Evolutionary conservation across 2,888 invertebrate genomes (phyloP).

Genomic region (Pegoplata infirma): DNA sequence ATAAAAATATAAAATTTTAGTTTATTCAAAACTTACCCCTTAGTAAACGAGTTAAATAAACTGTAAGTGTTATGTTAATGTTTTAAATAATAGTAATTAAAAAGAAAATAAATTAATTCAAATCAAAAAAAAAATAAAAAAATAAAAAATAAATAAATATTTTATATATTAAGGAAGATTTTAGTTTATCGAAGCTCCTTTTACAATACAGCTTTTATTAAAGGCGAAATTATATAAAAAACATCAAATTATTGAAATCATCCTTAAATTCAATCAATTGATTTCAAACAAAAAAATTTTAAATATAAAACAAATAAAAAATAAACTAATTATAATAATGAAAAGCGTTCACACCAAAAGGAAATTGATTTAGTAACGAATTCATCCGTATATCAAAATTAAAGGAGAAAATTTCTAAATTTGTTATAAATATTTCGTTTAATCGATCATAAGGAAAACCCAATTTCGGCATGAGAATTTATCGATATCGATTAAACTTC

Average conservation of each 20-base stretch:
- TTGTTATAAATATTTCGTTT: no score
- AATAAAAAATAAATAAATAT: not conserved
- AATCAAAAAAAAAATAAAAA: not conserved
- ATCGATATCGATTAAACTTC: no score
- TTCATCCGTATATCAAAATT: no score
- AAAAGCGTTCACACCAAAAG: constrained; percentile 17
- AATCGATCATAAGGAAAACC: no score
- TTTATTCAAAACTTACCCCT: constrained; percentile 52
- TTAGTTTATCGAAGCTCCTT: constrained; percentile 58
- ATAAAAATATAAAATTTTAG: constrained; percentile 23
- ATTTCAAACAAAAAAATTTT: constrained; percentile 8
- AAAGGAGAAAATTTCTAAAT: no score
- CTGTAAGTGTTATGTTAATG: constrained; percentile 59
- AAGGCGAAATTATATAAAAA: constrained; percentile 31
- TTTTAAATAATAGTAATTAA: constrained; percentile 40
- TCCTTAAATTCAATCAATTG: not conserved
- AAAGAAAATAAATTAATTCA: constrained; percentile 7
- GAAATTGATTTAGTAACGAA: no score
- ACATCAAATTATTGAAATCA: constrained; percentile 31
- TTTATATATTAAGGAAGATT: constrained; percentile 13
- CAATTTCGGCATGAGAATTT: no score
- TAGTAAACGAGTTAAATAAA: constrained; percentile 40
- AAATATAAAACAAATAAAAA: not conserved
- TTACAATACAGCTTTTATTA: constrained; percentile 43
- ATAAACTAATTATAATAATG: not conserved